Base-by-base conservation (phyloP, 2,797 vertebrate genomes). In the Hippopotamyrus pictus region DNA sequence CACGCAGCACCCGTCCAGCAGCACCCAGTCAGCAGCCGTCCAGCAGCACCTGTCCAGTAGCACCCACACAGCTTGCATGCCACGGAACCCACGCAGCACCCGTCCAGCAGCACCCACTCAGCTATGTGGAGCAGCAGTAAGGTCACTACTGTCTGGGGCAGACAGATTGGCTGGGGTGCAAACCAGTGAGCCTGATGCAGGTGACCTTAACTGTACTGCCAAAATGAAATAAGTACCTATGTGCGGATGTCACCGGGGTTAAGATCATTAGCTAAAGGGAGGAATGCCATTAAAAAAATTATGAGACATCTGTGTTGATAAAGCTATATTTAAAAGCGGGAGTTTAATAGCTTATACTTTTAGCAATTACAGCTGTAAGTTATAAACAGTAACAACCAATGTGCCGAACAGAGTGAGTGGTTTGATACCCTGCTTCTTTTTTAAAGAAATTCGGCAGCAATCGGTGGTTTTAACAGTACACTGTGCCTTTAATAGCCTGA, bases 221-320 rank as follows among this genome's bases (percentile, higher is more conserved):
- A 85, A 85, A 53, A 85, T 33, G 83, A 51, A 50, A 85, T 17
- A 5, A 25, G 73, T 53, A 85, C 25, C 48, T 50, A 48, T 1
- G 5, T 53, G 83, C 11, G 2, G 22, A 5, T 85, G 22, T 85
- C 59, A 87, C 62, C 17, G n/a, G 33, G 69, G 62, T 89, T 88
- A 82, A 83, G 89, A 91, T 89, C 46, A 90, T 83, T 84, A 89
- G 73, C 87, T 87, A 69, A 88, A 89, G 44, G 88, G 83, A 91
- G 89, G 51, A 50, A 65, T 73, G 88, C 54, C 90, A 53, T 85
- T 90, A 90, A 91, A 91, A 76, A 76, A 79, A 14, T 44, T 19
- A 79, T 76, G 90, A 90, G 88, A 90, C 91, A 93, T 88, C 90
- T 92, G 92, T 57, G 51, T 86, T 41, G 29, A 37, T 50, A 86